Percentiles rank a stretch among this genome's conserved stretches.
These are phyloP conservation scores for Catagonus wagneri DNA, from an alignment of 2,113 vertebrate genomes.

Conservation along the genomic window DNA sequence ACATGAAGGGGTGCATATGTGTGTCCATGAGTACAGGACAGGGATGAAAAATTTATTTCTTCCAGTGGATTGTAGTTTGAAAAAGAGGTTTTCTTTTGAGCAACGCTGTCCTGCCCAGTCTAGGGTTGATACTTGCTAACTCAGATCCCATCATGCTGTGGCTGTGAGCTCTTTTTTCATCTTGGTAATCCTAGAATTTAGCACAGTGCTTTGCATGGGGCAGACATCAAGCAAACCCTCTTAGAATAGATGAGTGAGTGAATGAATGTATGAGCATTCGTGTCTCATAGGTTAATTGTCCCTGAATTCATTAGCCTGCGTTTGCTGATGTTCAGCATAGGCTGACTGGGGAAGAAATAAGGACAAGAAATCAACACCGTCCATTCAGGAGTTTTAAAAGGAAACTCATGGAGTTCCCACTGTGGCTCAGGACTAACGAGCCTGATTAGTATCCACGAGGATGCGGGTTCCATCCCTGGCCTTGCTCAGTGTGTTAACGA, in stretches of 20 bases:
- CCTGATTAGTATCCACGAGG: too few relatives aligned
- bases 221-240: not conserved
- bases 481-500: too few relatives aligned
- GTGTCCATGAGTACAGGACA: not conserved
- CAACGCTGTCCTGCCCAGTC: not conserved
- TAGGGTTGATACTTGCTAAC: not conserved
- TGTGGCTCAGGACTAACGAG: too few relatives aligned
- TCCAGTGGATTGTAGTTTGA: not conserved
- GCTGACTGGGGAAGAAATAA: slow-evolving; percentile 62
- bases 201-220: not conserved
- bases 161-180: not conserved
- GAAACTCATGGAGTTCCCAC: slow-evolving; percentile 11
- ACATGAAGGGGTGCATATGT: not conserved
- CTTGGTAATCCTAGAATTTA: not conserved
- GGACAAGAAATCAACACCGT: slow-evolving; percentile 66
- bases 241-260: not conserved
- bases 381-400: slow-evolving; percentile 68
- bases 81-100: not conserved
- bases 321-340: slow-evolving; percentile 39
- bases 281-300: slow-evolving; percentile 22
- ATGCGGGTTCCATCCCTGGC: too few relatives aligned
- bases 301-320: slow-evolving; percentile 48
- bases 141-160: not conserved
- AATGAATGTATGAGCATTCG: not conserved
- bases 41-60: slow-evolving; percentile 18